These are phyloP conservation scores for Clepsis dumicolana DNA, from an alignment of 2,888 invertebrate genomes.

Conservation along the genomic window DNA sequence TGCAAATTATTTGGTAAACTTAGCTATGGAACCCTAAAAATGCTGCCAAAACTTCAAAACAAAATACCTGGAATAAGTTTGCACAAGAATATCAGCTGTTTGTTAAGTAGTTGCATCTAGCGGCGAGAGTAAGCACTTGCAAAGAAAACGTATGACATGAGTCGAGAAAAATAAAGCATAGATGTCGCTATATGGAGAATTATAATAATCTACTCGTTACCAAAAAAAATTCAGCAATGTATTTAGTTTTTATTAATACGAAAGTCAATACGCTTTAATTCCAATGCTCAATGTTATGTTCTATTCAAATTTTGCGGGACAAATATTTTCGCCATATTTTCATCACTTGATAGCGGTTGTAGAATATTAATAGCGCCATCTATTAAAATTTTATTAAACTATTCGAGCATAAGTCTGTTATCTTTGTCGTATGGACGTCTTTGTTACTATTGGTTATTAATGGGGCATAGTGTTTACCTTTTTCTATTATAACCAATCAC, in stretches of 20 bases:
- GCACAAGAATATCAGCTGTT: neutral
- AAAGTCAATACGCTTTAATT: neutral
- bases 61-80: neutral
- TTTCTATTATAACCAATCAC: slow-evolving; percentile 29
- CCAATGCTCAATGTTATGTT: neutral
- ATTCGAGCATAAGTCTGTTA: slow-evolving; percentile 15
- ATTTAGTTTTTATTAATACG: neutral
- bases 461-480: neutral
- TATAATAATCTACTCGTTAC: neutral
- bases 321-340: slow-evolving; percentile 16
- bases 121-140: neutral
- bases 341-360: slow-evolving; percentile 8
- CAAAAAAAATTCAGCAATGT: neutral
- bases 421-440: neutral
- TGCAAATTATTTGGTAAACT: too few species aligned
- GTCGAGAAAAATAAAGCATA: neutral
- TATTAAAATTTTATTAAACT: slow-evolving; percentile 9
- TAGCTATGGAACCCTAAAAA: too few species aligned
- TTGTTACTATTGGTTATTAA: slow-evolving; percentile 18
- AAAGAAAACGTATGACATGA: neutral
- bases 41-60: neutral
- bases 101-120: slow-evolving; percentile 19
- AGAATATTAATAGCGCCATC: slow-evolving; percentile 34
- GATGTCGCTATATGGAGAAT: slow-evolving; percentile 6
- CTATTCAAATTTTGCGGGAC: neutral